Percentiles rank a stretch among this genome's conserved stretches.
phyloP scores from a whole-genome alignment of 2,113 vertebrate species.

The Pica pica region DNA sequence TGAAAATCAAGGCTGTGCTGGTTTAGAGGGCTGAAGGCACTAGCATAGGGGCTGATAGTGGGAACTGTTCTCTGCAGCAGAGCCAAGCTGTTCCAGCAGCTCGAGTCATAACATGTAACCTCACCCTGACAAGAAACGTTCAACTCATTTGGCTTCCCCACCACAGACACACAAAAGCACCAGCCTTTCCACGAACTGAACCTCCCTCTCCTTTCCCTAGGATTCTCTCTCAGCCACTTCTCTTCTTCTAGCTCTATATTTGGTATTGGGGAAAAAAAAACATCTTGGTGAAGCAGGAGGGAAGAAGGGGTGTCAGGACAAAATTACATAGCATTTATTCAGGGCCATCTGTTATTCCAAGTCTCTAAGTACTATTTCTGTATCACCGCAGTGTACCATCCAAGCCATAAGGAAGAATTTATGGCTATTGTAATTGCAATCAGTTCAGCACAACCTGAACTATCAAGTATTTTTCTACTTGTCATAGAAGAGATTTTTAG shows the following conservation, averaged over 20 bases:
- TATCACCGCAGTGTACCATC: not conserved
- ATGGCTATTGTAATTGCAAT: conserved; percentile 23
- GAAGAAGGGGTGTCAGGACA: conserved; percentile 48
- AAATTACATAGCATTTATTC: conserved; percentile 57
- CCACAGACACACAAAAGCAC: not conserved
- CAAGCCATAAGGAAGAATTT: not conserved
- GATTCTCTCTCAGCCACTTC: not conserved
- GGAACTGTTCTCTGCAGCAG: not conserved
- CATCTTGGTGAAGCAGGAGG: conserved; percentile 22
- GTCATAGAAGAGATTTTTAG: not conserved
- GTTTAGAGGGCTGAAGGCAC: not conserved
- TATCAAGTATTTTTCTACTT: not conserved
- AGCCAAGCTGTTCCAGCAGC: not conserved
- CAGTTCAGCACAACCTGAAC: not conserved
- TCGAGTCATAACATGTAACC: not conserved
- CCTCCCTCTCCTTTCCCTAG: not conserved
- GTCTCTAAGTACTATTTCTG: conserved; percentile 42
- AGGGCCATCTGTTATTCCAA: conserved; percentile 55
- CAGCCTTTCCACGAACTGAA: not conserved
- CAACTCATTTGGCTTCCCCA: not conserved
- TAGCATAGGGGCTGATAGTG: not conserved
- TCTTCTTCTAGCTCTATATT: conserved; percentile 30
- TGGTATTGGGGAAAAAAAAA: not conserved
- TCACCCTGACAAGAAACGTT: not conserved
- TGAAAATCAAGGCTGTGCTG: not conserved